Evolutionary conservation across 2,113 vertebrate genomes (phyloP).

Genomic region (Paedocypris sp.): DNA sequence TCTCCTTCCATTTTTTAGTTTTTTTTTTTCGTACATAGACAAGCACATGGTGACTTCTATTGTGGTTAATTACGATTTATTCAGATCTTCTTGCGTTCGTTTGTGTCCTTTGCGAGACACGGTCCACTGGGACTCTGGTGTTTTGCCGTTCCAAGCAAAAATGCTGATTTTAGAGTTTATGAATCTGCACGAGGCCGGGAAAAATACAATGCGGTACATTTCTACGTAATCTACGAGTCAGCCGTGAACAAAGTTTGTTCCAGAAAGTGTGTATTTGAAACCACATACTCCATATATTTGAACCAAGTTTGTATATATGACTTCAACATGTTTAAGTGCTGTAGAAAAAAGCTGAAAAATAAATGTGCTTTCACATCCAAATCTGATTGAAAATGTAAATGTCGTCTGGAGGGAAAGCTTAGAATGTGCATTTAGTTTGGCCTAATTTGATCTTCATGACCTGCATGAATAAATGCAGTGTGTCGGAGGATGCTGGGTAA

Average conservation of each 20-base stretch:
- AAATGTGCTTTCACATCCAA: neutral
- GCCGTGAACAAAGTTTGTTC: neutral
- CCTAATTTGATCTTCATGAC: neutral
- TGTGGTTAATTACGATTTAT: slow-evolving; percentile 3
- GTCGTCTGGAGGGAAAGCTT: neutral
- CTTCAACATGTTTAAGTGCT: neutral
- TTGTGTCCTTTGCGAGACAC: neutral
- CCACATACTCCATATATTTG: too few species aligned
- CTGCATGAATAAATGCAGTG: neutral
- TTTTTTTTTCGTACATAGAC: neutral
- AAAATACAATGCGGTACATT: slow-evolving; percentile 1
- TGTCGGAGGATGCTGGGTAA: neutral
- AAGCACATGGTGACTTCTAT: neutral
- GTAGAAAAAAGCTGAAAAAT: neutral
- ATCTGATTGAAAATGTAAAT: neutral
- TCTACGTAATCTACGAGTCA: neutral
- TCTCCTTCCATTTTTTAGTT: neutral
- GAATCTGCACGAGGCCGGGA: slow-evolving; percentile 4
- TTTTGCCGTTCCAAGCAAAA: slow-evolving; percentile 9
- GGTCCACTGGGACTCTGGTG: slow-evolving; percentile 5
- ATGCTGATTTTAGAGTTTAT: slow-evolving; percentile 10
- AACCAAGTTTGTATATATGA: too few species aligned
- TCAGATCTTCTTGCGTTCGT: neutral
- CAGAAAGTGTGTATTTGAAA: neutral
- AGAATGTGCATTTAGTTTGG: neutral